Conservation (phyloP, 2,113 vertebrate species). For the Mystacornis crossleyi region DNA sequence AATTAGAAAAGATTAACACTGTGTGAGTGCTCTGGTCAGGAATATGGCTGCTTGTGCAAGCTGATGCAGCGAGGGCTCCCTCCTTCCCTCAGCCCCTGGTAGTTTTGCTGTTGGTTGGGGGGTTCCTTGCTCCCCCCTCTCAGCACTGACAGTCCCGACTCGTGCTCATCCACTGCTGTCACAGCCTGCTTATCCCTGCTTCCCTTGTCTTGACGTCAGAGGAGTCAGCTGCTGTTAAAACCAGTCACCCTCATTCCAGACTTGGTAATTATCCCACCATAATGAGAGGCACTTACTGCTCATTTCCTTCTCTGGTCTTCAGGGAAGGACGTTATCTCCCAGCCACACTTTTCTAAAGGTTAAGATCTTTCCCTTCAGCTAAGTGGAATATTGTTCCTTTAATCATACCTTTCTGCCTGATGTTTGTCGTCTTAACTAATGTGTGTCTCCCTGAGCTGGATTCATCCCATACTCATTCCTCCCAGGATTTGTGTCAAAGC, state of each 20-base stretch:
- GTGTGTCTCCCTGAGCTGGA: background rate
- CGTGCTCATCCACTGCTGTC: background rate
- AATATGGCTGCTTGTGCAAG: background rate
- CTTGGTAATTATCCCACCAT: background rate
- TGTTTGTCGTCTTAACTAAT: conserved; percentile 27
- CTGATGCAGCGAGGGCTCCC: background rate
- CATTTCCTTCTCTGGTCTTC: background rate
- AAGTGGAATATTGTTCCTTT: conserved; percentile 25
- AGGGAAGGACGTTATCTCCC: background rate
- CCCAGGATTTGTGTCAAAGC: conserved; percentile 1
- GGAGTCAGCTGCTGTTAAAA: conserved; percentile 34
- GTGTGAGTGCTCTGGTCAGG: background rate
- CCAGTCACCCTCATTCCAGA: background rate
- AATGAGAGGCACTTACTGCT: background rate
- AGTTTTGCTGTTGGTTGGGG: background rate
- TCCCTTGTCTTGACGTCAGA: background rate
- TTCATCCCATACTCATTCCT: background rate
- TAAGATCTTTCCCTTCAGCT: conserved; percentile 19
- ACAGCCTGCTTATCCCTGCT: background rate
- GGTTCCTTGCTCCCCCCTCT: background rate
- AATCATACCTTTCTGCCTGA: conserved; percentile 25
- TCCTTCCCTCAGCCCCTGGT: background rate
- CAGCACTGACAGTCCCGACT: background rate
- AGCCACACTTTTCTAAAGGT: background rate
- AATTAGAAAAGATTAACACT: background rate